phyloP scores from a whole-genome alignment of 2,113 vertebrate genomes.

The Nothoprocta perdicaria region DNA sequence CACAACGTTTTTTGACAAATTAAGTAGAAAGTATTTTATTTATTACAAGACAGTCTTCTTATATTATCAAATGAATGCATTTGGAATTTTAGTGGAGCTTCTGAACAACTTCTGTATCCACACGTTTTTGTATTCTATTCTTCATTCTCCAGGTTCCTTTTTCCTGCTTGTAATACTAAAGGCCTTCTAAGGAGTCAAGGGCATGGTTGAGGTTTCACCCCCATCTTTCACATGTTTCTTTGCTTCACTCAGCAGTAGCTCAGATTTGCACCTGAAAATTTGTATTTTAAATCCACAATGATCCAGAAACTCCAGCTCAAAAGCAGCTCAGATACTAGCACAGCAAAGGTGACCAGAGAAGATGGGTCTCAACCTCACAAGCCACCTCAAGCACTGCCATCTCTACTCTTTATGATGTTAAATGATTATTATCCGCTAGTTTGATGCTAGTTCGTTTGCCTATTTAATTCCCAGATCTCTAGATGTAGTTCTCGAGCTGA shows the following conservation, averaged over 20 bases:
- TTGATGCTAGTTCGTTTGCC: neutral
- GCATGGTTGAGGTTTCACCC: neutral
- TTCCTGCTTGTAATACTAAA: neutral
- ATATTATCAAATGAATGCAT: neutral
- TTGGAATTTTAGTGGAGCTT: neutral
- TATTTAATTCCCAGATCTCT: neutral
- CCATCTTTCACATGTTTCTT: neutral
- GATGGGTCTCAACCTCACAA: neutral
- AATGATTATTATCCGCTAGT: neutral
- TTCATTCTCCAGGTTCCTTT: neutral
- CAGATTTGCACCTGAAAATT: neutral
- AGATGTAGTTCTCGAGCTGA: neutral
- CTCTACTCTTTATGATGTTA: neutral
- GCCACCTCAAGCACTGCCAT: neutral
- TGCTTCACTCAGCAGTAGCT: neutral
- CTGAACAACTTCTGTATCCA: neutral
- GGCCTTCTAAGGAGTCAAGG: neutral
- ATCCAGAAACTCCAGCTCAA: neutral
- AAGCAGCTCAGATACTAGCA: accelerated
- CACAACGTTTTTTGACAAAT: neutral
- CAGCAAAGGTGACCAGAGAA: accelerated
- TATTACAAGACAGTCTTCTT: neutral
- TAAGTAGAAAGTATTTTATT: neutral
- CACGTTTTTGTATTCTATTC: neutral
- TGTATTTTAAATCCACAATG: neutral